Base-by-base conservation (phyloP, 1,140 invertebrate genomes). In the Nixonia krombeini region DNA sequence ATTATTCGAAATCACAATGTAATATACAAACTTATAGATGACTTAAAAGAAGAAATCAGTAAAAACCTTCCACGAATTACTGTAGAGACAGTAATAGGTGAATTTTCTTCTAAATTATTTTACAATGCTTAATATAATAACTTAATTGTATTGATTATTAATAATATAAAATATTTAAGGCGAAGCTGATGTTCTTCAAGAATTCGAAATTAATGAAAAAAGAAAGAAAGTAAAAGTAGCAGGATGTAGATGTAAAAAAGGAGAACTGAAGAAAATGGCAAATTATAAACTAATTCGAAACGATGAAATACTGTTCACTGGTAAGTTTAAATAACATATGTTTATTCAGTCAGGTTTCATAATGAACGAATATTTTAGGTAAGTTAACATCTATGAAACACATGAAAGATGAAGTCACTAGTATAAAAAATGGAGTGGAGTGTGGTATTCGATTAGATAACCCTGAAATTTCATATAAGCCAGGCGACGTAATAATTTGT, bases 1-100 rank as follows among this genome's bases (percentile, higher is more conserved):
- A 35, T 73, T 1, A 85, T 98, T 35, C 90, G 89, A 71, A 67
- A 86, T 26, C 89, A 90, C 79, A 97, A 96, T 82, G 89, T 99
- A 6, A 98, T 99, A 64, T 98, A 98, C 82, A 92, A 92, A 71
- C 83, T 98, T 29, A 89, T 98, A 6, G 95, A 98, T 77, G 92
- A 96, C 83, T 74, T 99, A 0, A 95, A 94, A 76, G 85, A 89
- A 41, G 91, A 95, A 82, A 89, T 98, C 12, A 92, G 87, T 68
- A 84, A 79, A n/a, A 85, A 87, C 73, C 84, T 98, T 68, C 95
- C 95, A 0, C 61, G 81, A 12, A 74, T 89, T 35, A 87, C 91
- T 53, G 87, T 89, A 12, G 95, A 98, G 83, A 91, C 96, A 76
- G 53, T 91, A 29, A 59, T 94, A 56, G 94, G 92, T 93, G 80